Conservation (phyloP, 1,140 invertebrate genomes). For the Dryas iulia region DNA sequence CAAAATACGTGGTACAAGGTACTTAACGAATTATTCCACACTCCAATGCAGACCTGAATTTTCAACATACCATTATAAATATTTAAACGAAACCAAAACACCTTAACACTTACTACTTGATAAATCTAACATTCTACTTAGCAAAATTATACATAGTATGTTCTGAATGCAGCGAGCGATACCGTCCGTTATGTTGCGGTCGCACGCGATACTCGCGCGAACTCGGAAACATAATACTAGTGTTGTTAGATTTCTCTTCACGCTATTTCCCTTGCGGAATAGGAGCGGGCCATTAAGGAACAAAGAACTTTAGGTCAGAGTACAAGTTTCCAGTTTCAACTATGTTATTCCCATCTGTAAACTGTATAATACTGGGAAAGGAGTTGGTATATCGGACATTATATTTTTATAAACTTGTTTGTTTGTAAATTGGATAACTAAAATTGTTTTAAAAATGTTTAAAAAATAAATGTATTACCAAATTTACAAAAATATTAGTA, state of each 20-base stretch:
- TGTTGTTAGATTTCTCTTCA: constrained; percentile 28
- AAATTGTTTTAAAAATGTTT: too few relatives aligned
- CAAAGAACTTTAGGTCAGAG: constrained; percentile 29
- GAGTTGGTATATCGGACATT: neutral
- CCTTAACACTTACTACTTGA: neutral
- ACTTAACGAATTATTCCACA: too few relatives aligned
- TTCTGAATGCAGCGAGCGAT: constrained; percentile 23
- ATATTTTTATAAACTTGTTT: neutral
- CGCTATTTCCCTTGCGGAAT: constrained; percentile 26
- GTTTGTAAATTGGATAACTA: too few relatives aligned
- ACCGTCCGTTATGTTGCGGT: constrained; percentile 52
- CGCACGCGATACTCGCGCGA: constrained; percentile 47
- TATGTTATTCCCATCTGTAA: constrained; percentile 7
- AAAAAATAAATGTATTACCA: too few relatives aligned
- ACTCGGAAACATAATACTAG: constrained; percentile 25
- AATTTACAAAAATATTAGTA: too few relatives aligned
- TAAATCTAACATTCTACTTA: too few relatives aligned
- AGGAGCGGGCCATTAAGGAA: constrained; percentile 26
- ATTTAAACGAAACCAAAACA: neutral
- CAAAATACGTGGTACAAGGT: too few relatives aligned
- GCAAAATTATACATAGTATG: neutral
- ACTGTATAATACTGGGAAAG: neutral
- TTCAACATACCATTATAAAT: too few relatives aligned
- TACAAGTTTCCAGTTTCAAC: constrained; percentile 24
- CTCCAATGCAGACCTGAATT: too few relatives aligned